Evolutionary conservation across 1,140 invertebrate species (phyloP).

Genomic region (Conopomorpha cramerella): DNA sequence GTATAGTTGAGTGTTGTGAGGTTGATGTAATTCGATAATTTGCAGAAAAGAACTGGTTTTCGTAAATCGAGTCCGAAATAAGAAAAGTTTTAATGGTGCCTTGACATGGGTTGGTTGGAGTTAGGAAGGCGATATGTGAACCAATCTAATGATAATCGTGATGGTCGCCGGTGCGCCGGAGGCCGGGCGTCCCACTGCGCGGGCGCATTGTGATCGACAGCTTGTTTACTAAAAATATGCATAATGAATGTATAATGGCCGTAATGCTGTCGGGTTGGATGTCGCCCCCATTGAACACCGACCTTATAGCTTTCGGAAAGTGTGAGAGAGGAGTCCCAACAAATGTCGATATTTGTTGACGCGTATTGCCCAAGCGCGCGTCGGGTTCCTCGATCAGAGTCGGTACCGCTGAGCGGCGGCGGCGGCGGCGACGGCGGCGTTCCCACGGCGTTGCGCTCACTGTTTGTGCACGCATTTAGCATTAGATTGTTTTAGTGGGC

Average conservation of each 20-base stretch:
- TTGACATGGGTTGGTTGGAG: conserved; percentile 14
- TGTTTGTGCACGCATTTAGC: conserved; percentile 53
- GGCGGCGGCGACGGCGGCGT: too few species aligned
- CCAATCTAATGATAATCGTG: conserved; percentile 19
- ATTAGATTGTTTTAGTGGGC: conserved; percentile 57
- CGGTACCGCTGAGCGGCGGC: too few species aligned
- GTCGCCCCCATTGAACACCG: conserved; percentile 3
- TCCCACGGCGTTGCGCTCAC: conserved; percentile 51
- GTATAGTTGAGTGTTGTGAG: conserved; percentile 35
- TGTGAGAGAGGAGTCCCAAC: conserved; percentile 12
- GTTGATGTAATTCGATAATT: conserved; percentile 41
- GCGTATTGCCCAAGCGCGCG: not conserved
- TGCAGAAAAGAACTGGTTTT: conserved; percentile 21
- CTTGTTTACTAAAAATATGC: conserved; percentile 61
- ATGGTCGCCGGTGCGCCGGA: conserved; percentile 30
- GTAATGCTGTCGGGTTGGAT: conserved; percentile 21
- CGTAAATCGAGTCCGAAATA: conserved; percentile 16
- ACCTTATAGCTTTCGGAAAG: conserved; percentile 8
- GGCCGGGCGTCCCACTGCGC: conserved; percentile 41
- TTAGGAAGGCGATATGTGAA: too few species aligned
- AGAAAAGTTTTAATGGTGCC: conserved; percentile 23
- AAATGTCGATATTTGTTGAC: not conserved
- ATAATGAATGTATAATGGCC: conserved; percentile 60
- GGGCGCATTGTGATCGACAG: conserved; percentile 53
- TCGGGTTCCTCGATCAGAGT: too few species aligned